Base-by-base conservation (phyloP, 2,797 vertebrate genomes). In the Rhadinocentrus ornatus region DNA sequence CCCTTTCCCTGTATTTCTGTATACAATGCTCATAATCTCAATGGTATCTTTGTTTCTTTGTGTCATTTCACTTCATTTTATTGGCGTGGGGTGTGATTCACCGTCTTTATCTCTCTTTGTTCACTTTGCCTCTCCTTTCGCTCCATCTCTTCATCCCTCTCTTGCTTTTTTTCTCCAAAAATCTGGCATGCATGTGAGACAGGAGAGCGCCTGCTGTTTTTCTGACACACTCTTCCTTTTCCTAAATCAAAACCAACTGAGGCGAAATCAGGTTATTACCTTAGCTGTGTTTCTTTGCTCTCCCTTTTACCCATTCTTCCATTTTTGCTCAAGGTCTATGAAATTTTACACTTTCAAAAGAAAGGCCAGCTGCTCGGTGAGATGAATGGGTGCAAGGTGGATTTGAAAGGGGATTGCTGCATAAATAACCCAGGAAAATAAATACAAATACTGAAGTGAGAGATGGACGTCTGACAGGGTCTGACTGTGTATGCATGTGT, bases 181-280 rank as follows among this genome's bases (percentile, higher is more conserved):
- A 86, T 89, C 82, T 90, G 88, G 82, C 86, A 69, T 78, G 75
- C 81, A 83, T 84, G 87, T 75, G 72, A 86, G 87, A 83, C 86
- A 86, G 85, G 78, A 79, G 86, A 87, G 82, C 35, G 73, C 89
- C 88, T 75, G 88, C 90, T 91, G 89, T 73, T 86, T 88, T 78
- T 81, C 84, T 91, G 90, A 92, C 86, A 91, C 86, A 80, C 79
- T 90, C 88, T 92, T 92, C 91, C 88, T 89, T n/a, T 76, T 86
- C 89, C 77, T 86, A 92, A 93, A 92, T 93, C 86, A 90, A 92
- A 92, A 86, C 82, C 90, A 90, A 88, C 89, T 89, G 83, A 91
- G 87, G 86, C 70, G 27, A 90, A 91, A 88, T 91, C 85, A 84
- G 88, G 89, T 92, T 93, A 92, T 92, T 92, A 89, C 89, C 83